Percentiles rank a stretch among this genome's conserved stretches.
These are phyloP conservation scores for Poecilobothrus nobilitatus DNA, from an alignment of 2,888 invertebrate species.

Conservation along the genomic window DNA sequence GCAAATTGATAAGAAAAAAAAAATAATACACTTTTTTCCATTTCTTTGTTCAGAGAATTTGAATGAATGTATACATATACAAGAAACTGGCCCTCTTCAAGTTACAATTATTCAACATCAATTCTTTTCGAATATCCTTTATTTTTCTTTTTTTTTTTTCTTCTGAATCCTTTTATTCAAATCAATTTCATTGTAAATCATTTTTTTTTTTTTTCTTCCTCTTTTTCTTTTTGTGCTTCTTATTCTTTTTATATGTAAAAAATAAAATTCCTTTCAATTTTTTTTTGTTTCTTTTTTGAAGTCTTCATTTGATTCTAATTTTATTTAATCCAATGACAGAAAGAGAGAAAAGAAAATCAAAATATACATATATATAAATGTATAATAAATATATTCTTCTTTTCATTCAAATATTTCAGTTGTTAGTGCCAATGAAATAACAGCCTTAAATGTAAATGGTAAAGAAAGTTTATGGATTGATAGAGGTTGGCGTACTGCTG, in stretches of 20 bases:
- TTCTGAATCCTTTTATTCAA: neutral
- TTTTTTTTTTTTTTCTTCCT: slow-evolving; percentile 5
- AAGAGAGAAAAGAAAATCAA: neutral
- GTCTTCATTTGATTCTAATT: too few relatives aligned
- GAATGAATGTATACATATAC: too few relatives aligned
- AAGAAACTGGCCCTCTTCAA: too few relatives aligned
- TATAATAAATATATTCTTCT: slow-evolving; percentile 8
- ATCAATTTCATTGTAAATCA: slow-evolving; percentile 15
- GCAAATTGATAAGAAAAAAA: too few relatives aligned
- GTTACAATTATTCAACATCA: too few relatives aligned
- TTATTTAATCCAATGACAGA: neutral
- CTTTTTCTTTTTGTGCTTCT: slow-evolving; percentile 7
- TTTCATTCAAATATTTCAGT: too few relatives aligned
- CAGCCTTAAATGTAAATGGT: slow-evolving; percentile 45
- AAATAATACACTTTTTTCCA: too few relatives aligned
- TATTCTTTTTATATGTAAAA: neutral
- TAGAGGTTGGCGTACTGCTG: slow-evolving; percentile 57
- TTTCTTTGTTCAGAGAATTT: too few relatives aligned
- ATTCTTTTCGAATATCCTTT: too few relatives aligned
- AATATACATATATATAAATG: neutral
- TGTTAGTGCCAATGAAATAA: slow-evolving; percentile 46
- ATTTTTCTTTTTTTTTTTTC: too few relatives aligned
- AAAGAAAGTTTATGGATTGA: slow-evolving; percentile 64
- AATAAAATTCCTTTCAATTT: neutral
- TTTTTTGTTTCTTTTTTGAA: neutral